These are phyloP conservation scores for Delphinus delphis DNA, from an alignment of 2,113 vertebrate species.

Conservation along the genomic window DNA sequence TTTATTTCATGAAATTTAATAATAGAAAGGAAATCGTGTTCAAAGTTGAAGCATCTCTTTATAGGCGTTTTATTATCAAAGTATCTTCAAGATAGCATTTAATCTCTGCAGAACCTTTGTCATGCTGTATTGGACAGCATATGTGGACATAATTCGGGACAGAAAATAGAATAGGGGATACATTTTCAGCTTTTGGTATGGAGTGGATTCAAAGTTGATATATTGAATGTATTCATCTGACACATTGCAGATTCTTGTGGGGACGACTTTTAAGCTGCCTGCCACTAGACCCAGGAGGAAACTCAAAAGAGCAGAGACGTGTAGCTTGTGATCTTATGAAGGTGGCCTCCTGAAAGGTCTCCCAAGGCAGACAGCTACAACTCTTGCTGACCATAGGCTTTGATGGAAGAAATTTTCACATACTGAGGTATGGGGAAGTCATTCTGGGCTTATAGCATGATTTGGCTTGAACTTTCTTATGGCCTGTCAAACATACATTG, in stretches of 20 bases:
- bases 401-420: background rate
- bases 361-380: background rate
- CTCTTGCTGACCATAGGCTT: background rate
- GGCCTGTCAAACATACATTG: background rate
- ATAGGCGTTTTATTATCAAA: background rate
- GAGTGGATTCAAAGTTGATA: background rate
- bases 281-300: background rate
- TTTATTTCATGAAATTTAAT: constrained; percentile 14
- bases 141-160: background rate
- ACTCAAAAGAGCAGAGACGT: background rate
- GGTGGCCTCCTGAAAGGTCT: background rate
- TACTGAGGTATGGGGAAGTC: background rate
- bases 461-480: background rate
- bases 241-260: background rate
- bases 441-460: background rate
- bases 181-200: background rate
- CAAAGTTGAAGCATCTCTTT: background rate
- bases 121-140: background rate
- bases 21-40: background rate
- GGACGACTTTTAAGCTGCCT: background rate
- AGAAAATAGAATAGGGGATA: constrained; percentile 6
- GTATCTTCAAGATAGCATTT: background rate
- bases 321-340: background rate
- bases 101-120: background rate
- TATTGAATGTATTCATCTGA: background rate